Base-by-base conservation (phyloP, 2,888 invertebrate genomes). In the Chrysotoxum bicinctum region DNA sequence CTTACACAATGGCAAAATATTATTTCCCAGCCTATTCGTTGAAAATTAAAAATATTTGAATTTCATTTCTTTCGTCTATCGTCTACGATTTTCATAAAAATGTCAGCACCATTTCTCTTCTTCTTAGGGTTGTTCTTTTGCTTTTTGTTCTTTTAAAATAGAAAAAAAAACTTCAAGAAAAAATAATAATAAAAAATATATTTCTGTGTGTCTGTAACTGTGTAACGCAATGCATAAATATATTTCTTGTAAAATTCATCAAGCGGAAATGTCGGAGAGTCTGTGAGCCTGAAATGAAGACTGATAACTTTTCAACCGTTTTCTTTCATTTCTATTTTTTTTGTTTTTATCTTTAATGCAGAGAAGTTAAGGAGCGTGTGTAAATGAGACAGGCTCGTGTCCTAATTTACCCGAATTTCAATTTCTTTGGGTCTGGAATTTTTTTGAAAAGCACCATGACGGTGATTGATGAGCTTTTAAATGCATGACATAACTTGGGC, bases 301-400 rank as follows among this genome's bases (percentile, higher is more conserved):
- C 78, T 78, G 78, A 78, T 78, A 72, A 78, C 64, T 78, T 78
- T 69, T 72, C 10, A 56, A 72, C 64, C 43, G n/a, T 50, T 48
- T 32, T 23, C 4, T n/a, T 23, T 50, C n/a, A n/a, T n/a, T n/a
- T n/a, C n/a, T n/a, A n/a, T 32, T 26, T 58, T 21, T 54, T 16
- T 56, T 32, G 32, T 26, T 19, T 35, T 12, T 35, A 16, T 32
- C 9, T 10, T 56, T 32, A 8, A 43, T 43, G 10, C 26, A 43
- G 30, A 40, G 40, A 2, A 73, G 43, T 26, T 43, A 43, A 40
- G 60, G 26, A 60, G 60, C 26, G 40, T 43, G 21, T 16, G 26
- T 32, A 62, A 62, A 45, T 48, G 14, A 26, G 32, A 30, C 1
- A 48, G 48, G 32, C 19, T 48, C 9, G 6, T 45, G 32, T 14